Conservation (phyloP, 2,888 invertebrate genomes). For the Carcina quercana region DNA sequence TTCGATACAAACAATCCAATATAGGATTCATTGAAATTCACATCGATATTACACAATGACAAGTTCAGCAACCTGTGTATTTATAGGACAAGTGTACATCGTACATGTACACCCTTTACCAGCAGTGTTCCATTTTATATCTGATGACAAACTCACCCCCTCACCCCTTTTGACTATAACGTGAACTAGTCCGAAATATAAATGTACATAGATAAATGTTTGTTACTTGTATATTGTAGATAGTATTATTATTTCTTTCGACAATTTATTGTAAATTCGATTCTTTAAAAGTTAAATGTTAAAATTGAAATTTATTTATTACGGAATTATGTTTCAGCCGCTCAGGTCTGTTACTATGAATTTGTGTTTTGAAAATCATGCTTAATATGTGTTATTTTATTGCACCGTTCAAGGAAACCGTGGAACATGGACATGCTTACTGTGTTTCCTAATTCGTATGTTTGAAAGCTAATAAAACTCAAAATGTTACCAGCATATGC, state of each 20-base stretch:
- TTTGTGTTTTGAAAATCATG: too few species aligned
- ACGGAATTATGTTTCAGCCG: slow-evolving; percentile 46
- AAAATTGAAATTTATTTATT: slow-evolving; percentile 57
- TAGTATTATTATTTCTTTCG: slow-evolving; percentile 71
- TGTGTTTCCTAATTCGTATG: too few species aligned
- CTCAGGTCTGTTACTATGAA: too few species aligned
- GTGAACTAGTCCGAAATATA: slow-evolving; percentile 70
- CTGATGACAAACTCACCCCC: slow-evolving; percentile 48
- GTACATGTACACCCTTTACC: slow-evolving; percentile 35
- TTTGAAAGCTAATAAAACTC: too few species aligned
- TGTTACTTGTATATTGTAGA: slow-evolving; percentile 75
- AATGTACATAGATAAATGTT: slow-evolving; percentile 73
- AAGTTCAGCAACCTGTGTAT: slow-evolving; percentile 22
- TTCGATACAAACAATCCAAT: background rate
- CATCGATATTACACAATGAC: slow-evolving; percentile 8
- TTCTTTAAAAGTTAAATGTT: slow-evolving; percentile 57
- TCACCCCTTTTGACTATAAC: slow-evolving; percentile 55
- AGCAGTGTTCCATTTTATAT: slow-evolving; percentile 51
- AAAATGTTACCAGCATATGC: too few species aligned
- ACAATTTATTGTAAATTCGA: slow-evolving; percentile 56
- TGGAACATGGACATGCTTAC: too few species aligned
- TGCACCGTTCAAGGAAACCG: too few species aligned
- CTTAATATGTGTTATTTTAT: too few species aligned
- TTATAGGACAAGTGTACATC: slow-evolving; percentile 23
- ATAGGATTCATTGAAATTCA: slow-evolving; percentile 7